phyloP scores from a whole-genome alignment of 2,888 invertebrate genomes.

The Orthosia cruda region DNA sequence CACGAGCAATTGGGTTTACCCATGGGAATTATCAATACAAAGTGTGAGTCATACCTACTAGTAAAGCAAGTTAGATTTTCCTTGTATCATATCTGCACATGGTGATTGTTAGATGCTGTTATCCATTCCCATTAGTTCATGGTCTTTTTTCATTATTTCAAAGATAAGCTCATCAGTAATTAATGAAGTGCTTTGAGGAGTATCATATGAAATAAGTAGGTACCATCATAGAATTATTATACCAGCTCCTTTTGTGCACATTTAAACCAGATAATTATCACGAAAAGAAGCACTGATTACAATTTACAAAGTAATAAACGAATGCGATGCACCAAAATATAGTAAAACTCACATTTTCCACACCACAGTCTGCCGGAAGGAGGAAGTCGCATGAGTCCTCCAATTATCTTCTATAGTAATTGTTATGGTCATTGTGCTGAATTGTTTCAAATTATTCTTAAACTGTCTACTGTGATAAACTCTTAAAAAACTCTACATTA shows the following conservation, averaged over 20 bases:
- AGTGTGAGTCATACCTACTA: constrained; percentile 44
- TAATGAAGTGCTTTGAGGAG: too few relatives aligned
- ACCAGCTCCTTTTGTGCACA: neutral
- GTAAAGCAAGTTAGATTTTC: constrained; percentile 5
- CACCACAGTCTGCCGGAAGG: constrained; percentile 96
- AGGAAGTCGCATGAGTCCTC: constrained; percentile 95
- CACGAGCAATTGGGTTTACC: neutral
- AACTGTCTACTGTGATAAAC: too few relatives aligned
- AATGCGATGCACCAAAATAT: neutral
- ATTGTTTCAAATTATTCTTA: constrained; percentile 82
- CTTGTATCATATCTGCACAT: neutral
- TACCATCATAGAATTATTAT: neutral
- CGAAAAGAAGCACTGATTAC: neutral
- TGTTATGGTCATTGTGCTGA: constrained; percentile 85
- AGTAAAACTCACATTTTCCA: constrained; percentile 95
- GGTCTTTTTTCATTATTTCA: too few relatives aligned
- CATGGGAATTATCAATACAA: constrained; percentile 11
- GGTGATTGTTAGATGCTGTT: neutral
- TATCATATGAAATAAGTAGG: neutral
- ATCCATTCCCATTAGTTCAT: too few relatives aligned
- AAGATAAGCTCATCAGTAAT: too few relatives aligned
- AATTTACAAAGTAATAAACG: neutral
- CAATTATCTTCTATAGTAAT: constrained; percentile 92
- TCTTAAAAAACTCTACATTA: too few relatives aligned
- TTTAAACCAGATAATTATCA: neutral